Evolutionary conservation across 2,888 invertebrate genomes (phyloP).

Genomic region (Spilosoma lubricipeda): DNA sequence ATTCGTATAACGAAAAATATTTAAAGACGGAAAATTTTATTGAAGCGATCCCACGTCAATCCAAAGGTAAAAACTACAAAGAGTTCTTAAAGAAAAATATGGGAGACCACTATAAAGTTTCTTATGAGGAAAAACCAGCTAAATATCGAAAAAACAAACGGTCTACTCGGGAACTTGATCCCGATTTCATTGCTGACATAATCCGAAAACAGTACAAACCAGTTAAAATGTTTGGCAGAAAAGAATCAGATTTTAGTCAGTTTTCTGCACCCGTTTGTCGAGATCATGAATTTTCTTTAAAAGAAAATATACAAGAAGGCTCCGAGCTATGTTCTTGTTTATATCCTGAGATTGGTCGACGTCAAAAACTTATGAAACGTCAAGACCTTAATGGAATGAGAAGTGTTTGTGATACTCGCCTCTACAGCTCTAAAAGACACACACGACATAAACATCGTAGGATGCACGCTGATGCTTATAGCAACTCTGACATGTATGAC

Average conservation of each 20-base stretch:
- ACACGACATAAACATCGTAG: constrained; percentile 54
- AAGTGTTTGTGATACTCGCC: constrained; percentile 74
- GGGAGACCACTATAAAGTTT: constrained; percentile 38
- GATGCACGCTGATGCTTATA: constrained; percentile 58
- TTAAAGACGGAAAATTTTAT: constrained; percentile 41
- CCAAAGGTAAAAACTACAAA: constrained; percentile 47
- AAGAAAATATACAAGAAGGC: constrained; percentile 59
- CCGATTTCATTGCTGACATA: constrained; percentile 76
- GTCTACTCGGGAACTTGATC: constrained; percentile 58
- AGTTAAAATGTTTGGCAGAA: constrained; percentile 68
- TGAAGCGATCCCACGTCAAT: constrained; percentile 21
- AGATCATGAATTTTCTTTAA: constrained; percentile 66
- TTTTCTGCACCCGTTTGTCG: constrained; percentile 78
- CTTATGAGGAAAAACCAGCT: constrained; percentile 44
- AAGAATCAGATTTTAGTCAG: constrained; percentile 72
- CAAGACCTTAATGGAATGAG: constrained; percentile 63
- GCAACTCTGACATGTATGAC: constrained; percentile 74
- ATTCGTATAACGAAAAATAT: constrained; percentile 43
- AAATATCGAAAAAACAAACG: constrained; percentile 52
- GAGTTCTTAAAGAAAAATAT: constrained; percentile 46
- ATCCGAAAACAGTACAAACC: constrained; percentile 76
- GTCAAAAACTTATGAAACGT: constrained; percentile 36
- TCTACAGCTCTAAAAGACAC: constrained; percentile 65
- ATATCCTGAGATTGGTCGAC: constrained; percentile 49
- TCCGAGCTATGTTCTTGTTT: constrained; percentile 71